Evolutionary conservation across 2,888 invertebrate genomes (phyloP), one percentile per base, ranked within the genome.

Genomic region (Acrocera orbiculus): DNA sequence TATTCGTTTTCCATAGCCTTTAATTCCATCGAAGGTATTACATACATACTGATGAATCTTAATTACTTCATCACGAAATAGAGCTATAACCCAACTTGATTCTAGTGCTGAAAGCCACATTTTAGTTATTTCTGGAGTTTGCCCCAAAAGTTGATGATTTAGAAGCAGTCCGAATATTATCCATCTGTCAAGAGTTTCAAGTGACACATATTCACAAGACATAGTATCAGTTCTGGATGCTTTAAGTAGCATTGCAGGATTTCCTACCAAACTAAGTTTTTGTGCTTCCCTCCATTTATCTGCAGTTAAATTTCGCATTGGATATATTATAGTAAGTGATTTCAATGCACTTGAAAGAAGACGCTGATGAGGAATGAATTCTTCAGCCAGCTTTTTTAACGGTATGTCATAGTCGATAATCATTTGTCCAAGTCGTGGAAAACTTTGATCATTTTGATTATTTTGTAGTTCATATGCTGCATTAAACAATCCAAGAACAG

Each of bases 331-430:
- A 56, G 78, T 77, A 10, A 99, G 61, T 0, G 96, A 96, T 46
- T 78, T 74, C 28, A 98, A 61, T 3, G 95, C 93, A 51, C 77
- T 77, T 32, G 76, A 71, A 29, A 98, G 58, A 5, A 90, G 61
- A 53, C 90, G 81, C 33, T 86, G 76, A 56, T 98, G 93, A 0
- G 95, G 92, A 22, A 85, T 75, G 61, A 98, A 95, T 58, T 99
- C 98, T 54, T 98, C 96, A 0, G 87, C 79, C 0, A 99, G 65
- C 53, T 93, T 96, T 53, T 86, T 92, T 39, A 96, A 60, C 1
- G 98, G 96, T 26, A 81, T 72, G 58, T 96, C 95, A 60, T 96
- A 98, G 52, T 99, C 98, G 46, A 95, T 75, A 41, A 99, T 93
- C 79, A 98, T 77, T 61, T 92, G 93, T 0, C 96, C 98, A 30